Percentiles rank a stretch among this genome's conserved stretches.
Conservation (phyloP, 2,888 invertebrate genomes). For the Pseudococcus viburni region DNA sequence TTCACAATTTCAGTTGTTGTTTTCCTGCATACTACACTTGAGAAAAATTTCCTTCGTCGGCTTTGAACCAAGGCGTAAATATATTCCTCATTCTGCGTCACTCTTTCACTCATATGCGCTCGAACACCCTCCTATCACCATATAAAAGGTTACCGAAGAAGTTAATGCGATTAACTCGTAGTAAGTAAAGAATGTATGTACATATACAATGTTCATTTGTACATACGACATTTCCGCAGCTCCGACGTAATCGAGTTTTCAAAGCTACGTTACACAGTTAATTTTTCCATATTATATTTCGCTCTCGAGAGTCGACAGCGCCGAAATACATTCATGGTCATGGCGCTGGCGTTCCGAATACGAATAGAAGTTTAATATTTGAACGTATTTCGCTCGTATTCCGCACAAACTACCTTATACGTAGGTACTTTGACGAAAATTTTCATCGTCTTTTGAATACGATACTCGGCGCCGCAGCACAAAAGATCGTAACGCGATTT, state of each 20-base stretch:
- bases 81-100: background rate
- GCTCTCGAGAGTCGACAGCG: background rate
- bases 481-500: conserved; percentile 7
- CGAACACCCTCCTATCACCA: background rate
- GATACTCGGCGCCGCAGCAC: background rate
- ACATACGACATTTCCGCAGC: background rate
- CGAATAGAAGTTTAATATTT: conserved; percentile 13
- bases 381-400: background rate
- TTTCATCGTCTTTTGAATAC: background rate
- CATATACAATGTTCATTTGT: background rate
- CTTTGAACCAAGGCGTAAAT: background rate
- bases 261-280: conserved; percentile 20
- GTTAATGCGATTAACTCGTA: conserved; percentile 46
- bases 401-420: background rate
- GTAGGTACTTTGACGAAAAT: background rate
- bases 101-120: background rate
- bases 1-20: no score
- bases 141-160: background rate
- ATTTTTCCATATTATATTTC: conserved; percentile 24
- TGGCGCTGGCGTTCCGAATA: background rate
- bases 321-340: background rate
- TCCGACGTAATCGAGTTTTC: conserved; percentile 29
- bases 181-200: conserved; percentile 29
- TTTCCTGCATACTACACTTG: no score
- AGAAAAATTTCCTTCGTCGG: background rate